Base-by-base conservation (phyloP, 1,140 invertebrate species). In the Manduca sexta region DNA sequence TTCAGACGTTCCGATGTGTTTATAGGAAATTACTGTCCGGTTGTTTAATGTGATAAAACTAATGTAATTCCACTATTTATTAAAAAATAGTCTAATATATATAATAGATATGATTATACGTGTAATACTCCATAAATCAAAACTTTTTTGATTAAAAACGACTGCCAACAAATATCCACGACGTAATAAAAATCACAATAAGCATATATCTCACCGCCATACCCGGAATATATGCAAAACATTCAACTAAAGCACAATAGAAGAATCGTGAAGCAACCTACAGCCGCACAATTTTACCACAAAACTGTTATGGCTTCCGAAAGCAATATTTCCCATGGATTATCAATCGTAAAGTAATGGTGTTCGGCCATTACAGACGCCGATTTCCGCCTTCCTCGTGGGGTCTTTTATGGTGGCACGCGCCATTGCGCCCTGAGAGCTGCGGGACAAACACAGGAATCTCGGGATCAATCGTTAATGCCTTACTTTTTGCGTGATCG, bases 321-420 rank as follows among this genome's bases (percentile, higher is more conserved):
- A 59, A 37, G 66, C 76, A 48, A 81, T 82, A 79, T 74, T 75
- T 83, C 71, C 63, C 59, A 52, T 65, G 74, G 75, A 84, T 84
- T 84, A 82, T 81, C 78, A 84, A 84, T 84, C 76, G 73, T 61
- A 65, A 70, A 75, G 73, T 84, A 84, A 84, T 84, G 81, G 78
- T 73, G 71, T 79, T 77, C 75, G 71, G 57, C 79, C 75, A 82
- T 84, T 83, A 83, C 78, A 74, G 77, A 69, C 69, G 71, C 56
- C 75, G 76, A 83, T 81, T 78, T 82, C 80, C 85, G 73, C 60
- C 68, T 66, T 74, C 72, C 74, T 69, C 74, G 71, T 76, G 75
- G 80, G 74, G 80, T 71, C 78, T 83, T 43, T 87, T 87, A 87
- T 85, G 78, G 80, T 69, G 63, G 69, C 73, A 87, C 83, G 85